A percentile compares a stretch with the other conserved stretches of the same genome.
Conservation (phyloP, 2,113 vertebrate genomes). For the Micronycteris hirsuta region DNA sequence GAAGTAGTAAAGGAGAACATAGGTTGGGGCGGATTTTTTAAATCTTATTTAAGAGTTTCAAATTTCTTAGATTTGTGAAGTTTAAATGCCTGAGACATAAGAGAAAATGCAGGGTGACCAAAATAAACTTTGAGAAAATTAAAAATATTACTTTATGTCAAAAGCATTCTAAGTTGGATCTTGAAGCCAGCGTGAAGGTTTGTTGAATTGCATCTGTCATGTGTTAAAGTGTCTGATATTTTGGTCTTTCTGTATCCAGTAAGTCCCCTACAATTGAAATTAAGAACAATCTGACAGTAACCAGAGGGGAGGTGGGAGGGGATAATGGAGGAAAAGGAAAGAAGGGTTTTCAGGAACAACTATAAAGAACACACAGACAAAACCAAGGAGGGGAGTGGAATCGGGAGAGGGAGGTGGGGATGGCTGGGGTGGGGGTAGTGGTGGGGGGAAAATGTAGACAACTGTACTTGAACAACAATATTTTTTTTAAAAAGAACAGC, state of each 20-base stretch:
- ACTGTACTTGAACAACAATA: too few relatives aligned
- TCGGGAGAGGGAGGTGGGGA: too few relatives aligned
- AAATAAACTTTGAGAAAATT: constrained; percentile 12
- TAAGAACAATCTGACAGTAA: too few relatives aligned
- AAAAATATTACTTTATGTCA: not conserved
- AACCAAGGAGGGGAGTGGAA: too few relatives aligned
- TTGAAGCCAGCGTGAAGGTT: not conserved
- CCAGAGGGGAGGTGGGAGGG: too few relatives aligned
- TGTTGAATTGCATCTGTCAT: not conserved
- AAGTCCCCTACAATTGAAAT: not conserved
- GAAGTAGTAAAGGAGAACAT: not conserved
- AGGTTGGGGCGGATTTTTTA: not conserved
- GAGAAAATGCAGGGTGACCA: not conserved
- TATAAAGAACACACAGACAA: too few relatives aligned
- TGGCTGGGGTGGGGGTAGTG: too few relatives aligned
- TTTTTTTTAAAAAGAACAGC: not conserved
- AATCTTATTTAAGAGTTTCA: not conserved
- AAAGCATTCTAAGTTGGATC: not conserved
- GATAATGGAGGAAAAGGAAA: too few relatives aligned
- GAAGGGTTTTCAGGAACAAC: too few relatives aligned
- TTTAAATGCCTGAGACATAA: not conserved
- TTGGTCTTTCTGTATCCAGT: not conserved
- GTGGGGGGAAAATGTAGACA: too few relatives aligned
- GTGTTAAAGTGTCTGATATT: not conserved
- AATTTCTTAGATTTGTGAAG: not conserved